Evolutionary conservation across 2,888 invertebrate genomes (phyloP).

Genomic region (Perithous albicinctus): DNA sequence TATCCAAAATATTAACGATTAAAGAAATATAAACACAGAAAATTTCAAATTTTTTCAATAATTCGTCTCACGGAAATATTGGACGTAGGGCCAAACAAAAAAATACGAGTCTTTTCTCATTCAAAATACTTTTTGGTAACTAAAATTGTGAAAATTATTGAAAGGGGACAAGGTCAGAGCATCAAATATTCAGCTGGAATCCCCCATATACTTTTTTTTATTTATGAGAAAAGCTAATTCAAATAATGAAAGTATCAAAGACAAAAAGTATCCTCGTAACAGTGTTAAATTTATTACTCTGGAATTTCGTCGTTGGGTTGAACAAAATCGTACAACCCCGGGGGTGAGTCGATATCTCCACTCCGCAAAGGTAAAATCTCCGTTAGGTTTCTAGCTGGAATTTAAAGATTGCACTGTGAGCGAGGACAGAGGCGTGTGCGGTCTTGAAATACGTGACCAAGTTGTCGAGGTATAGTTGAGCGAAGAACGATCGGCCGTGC

Average conservation of each 20-base stretch:
- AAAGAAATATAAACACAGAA: no score
- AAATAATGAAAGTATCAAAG: neutral
- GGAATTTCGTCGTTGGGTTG: slow-evolving; percentile 11
- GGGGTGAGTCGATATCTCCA: slow-evolving; percentile 54
- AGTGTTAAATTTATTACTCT: slow-evolving; percentile 23
- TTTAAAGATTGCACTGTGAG: slow-evolving; percentile 31
- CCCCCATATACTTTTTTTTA: no score
- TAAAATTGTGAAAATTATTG: neutral
- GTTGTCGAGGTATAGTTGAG: slow-evolving; percentile 72
- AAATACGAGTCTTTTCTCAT: neutral
- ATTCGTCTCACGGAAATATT: no score
- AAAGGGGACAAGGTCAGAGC: no score
- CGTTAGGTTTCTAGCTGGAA: slow-evolving; percentile 49
- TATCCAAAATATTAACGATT: no score
- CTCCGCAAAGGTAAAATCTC: slow-evolving; percentile 65
- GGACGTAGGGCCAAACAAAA: no score
- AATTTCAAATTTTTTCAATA: no score
- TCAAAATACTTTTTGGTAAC: neutral
- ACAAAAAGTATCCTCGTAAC: neutral
- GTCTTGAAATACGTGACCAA: slow-evolving; percentile 74
- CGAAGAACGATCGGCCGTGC: slow-evolving; percentile 60
- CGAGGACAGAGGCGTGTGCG: slow-evolving; percentile 73
- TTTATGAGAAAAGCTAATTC: no score
- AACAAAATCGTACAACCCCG: slow-evolving; percentile 30
- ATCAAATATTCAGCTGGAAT: no score